Percentiles rank a stretch among this genome's conserved stretches.
phyloP scores from a whole-genome alignment of 2,888 invertebrate species.

The Metopia argyrocephala region DNA sequence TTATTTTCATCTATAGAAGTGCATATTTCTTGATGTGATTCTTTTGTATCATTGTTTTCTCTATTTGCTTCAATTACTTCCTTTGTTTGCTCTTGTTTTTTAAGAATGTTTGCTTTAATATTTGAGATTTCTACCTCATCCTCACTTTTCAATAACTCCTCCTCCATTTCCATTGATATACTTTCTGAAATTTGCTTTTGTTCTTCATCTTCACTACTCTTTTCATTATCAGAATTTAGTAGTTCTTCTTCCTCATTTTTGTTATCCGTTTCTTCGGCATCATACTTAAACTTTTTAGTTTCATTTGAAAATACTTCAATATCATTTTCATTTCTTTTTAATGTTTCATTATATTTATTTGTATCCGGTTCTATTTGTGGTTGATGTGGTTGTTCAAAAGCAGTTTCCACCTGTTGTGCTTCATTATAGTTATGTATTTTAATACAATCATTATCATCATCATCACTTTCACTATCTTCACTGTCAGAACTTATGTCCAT shows the following conservation, averaged over 20 bases:
- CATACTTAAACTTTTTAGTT: conserved; percentile 10
- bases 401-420: conserved; percentile 34
- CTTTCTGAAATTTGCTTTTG: background rate
- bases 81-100: background rate
- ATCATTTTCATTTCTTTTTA: conserved; percentile 10
- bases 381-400: conserved; percentile 8
- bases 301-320: conserved; percentile 30
- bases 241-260: conserved; percentile 62
- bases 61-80: background rate
- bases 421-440: conserved; percentile 8
- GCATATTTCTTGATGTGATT: conserved; percentile 44
- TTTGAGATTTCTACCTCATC: conserved; percentile 39
- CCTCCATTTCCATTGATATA: conserved; percentile 62
- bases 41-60: background rate
- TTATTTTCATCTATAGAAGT: conserved; percentile 35
- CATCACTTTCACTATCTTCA: too few relatives aligned
- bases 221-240: conserved; percentile 56
- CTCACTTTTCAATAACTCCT: conserved; percentile 61
- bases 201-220: conserved; percentile 6
- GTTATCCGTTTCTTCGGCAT: conserved; percentile 9
- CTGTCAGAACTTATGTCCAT: conserved; percentile 36
- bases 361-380: conserved; percentile 17
- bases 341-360: background rate
- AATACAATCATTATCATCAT: background rate
- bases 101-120: background rate